Evolutionary conservation across 2,888 invertebrate species (phyloP), one percentile per base, ranked within the genome.

Genomic region (Xestia c-nigrum): DNA sequence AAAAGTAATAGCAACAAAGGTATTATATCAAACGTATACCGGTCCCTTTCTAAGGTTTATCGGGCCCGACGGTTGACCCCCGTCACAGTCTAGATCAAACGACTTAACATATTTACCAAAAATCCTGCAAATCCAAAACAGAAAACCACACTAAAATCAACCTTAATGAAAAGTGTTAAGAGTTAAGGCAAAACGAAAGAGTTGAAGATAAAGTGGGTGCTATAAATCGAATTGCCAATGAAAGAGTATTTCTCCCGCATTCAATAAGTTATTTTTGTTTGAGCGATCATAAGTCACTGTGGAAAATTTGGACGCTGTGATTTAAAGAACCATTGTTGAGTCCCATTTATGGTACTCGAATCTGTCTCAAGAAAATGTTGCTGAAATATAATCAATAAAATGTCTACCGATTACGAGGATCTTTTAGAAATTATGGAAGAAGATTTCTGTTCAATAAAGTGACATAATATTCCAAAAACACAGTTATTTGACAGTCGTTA

Each of bases 231-330:
- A 87, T 85, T 81, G 74, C 78, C 82, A 89, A 89, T 89, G 80
- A 85, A 85, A 88, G 83, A 87, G 81, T 83, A 74, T 85, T 89
- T 89, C 81, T 73, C 81, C 72, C 82, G 78, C 74, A 85, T 88
- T 88, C 87, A 89, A 89, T 88, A 88, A 89, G 79, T 85, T 88
- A 85, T 85, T 88, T 88, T 88, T 89, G 84, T 88, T 88, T 88
- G 86, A 86, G 79, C 86, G 82, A 84, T 85, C 87, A 78, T 81
- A 78, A 72, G 84, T 70, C 69, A 72, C 70, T 61, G 55, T 72
- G 40, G 78, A 81, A 74, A 74, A 70, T 82, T 85, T 69, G 74
- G 74, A 85, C 63, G 74, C 72, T 76, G 74, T 72, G 70, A 79
- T 72, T 83, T 74, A 75, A 81, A 85, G 24, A 70, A 65, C 57